These are phyloP conservation scores for Diarsia brunnea DNA, from an alignment of 2,888 invertebrate species.

Conservation along the genomic window DNA sequence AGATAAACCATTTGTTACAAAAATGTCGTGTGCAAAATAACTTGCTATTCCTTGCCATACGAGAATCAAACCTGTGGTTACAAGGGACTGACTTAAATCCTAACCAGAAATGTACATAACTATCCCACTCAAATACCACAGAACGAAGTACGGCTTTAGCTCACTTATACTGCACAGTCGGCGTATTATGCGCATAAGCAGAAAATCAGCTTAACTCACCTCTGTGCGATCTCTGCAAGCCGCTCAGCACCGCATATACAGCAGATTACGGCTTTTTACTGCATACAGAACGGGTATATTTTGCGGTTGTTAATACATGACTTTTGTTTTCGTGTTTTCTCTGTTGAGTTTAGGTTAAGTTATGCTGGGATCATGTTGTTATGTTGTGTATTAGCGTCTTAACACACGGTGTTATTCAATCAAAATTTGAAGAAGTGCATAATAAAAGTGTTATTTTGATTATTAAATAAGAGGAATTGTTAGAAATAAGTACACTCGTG, in stretches of 20 bases:
- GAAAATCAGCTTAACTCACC: slow-evolving; percentile 64
- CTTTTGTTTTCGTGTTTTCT: slow-evolving; percentile 14
- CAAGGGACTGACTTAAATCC: slow-evolving; percentile 7
- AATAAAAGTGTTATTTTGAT: no score
- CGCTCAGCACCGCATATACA: slow-evolving; percentile 56
- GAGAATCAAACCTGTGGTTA: not conserved
- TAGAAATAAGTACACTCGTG: no score
- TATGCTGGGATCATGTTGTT: not conserved
- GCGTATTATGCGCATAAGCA: slow-evolving; percentile 59
- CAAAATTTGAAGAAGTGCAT: no score
- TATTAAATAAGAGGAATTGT: no score
- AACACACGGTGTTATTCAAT: not conserved
- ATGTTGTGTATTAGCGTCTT: not conserved
- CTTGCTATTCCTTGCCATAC: not conserved
- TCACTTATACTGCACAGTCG: slow-evolving; percentile 32
- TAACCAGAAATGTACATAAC: not conserved
- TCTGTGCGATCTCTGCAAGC: slow-evolving; percentile 60
- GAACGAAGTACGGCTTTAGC: slow-evolving; percentile 11
- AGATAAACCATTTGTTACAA: not conserved
- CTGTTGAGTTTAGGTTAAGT: not conserved
- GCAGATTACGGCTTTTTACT: slow-evolving; percentile 60
- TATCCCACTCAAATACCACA: slow-evolving; percentile 1
- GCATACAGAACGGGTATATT: slow-evolving; percentile 38
- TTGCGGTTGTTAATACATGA: slow-evolving; percentile 40
- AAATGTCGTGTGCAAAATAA: not conserved